Percentiles rank a stretch among this genome's conserved stretches.
Conservation (phyloP, 1,140 invertebrate genomes). For the Euura lappo region DNA sequence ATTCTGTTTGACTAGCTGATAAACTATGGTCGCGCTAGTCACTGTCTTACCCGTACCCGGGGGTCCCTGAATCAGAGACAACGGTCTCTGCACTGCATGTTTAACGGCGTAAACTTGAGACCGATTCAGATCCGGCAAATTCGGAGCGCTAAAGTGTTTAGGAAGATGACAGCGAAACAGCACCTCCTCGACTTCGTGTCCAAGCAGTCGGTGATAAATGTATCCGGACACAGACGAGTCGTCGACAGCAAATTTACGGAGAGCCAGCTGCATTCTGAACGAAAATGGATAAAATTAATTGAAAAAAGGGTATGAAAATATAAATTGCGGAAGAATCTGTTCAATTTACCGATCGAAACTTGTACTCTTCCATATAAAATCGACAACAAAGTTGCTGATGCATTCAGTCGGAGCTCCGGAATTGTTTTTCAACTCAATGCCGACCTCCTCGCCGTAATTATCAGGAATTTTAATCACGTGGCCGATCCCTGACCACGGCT, state of each 20-base stretch:
- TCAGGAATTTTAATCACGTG: conserved; percentile 99
- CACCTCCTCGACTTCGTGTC: conserved; percentile 97
- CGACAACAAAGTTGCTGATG: conserved; percentile 95
- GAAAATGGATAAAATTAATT: conserved; percentile 31
- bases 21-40: conserved; percentile 98
- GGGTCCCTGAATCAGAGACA: conserved; percentile 95
- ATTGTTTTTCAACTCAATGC: conserved; percentile 93
- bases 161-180: conserved; percentile 89
- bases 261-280: conserved; percentile 90
- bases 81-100: conserved; percentile 94
- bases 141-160: conserved; percentile 96
- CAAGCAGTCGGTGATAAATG: conserved; percentile 95
- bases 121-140: conserved; percentile 96
- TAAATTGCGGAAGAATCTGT: neutral
- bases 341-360: conserved; percentile 89
- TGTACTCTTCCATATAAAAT: conserved; percentile 99
- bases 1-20: conserved; percentile 95
- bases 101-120: conserved; percentile 99
- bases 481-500: conserved; percentile 93
- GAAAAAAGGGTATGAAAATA: neutral
- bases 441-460: conserved; percentile 98
- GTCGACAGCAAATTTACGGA: conserved; percentile 96
- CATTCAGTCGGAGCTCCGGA: conserved; percentile 90
- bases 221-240: conserved; percentile 96
- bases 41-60: conserved; percentile 99